These are phyloP conservation scores for Brachyhypopomus occidentalis DNA, from an alignment of 2,113 vertebrate species.

Conservation along the genomic window DNA sequence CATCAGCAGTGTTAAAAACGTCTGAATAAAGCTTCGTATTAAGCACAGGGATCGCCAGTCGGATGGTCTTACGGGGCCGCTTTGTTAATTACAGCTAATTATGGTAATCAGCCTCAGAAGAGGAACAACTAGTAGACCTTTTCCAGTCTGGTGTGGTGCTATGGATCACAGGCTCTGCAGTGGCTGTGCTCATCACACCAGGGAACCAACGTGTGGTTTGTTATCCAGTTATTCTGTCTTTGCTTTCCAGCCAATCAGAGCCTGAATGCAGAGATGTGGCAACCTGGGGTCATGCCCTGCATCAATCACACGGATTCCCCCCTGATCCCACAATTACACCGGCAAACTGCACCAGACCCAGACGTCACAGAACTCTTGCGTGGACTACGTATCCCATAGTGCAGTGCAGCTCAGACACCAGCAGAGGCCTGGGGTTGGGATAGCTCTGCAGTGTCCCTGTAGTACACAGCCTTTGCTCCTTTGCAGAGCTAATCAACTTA, in stretches of 20 bases:
- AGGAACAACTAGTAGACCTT: too few relatives aligned
- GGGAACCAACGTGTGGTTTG: neutral
- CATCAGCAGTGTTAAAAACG: constrained; percentile 4
- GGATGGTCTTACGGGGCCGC: neutral
- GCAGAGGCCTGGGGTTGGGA: too few relatives aligned
- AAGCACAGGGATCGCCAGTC: constrained; percentile 23
- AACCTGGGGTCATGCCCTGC: too few relatives aligned
- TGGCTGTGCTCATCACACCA: neutral
- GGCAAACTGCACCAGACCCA: neutral
- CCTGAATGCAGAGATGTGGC: too few relatives aligned
- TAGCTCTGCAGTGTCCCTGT: too few relatives aligned
- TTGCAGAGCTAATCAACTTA: too few relatives aligned
- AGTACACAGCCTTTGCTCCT: too few relatives aligned
- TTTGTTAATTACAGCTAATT: constrained; percentile 39
- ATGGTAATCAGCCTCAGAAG: constrained; percentile 25
- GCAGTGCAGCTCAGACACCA: too few relatives aligned
- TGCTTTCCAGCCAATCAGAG: too few relatives aligned
- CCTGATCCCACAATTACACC: too few relatives aligned
- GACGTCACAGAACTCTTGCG: neutral
- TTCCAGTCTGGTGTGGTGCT: neutral
- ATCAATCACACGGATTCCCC: too few relatives aligned
- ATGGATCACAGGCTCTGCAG: neutral
- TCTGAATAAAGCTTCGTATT: constrained; percentile 47
- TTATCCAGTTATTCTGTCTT: neutral
- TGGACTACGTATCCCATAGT: too few relatives aligned